These are phyloP conservation scores for Cylindroiulus punctatus DNA, from an alignment of 2,888 invertebrate genomes.

Conservation along the genomic window DNA sequence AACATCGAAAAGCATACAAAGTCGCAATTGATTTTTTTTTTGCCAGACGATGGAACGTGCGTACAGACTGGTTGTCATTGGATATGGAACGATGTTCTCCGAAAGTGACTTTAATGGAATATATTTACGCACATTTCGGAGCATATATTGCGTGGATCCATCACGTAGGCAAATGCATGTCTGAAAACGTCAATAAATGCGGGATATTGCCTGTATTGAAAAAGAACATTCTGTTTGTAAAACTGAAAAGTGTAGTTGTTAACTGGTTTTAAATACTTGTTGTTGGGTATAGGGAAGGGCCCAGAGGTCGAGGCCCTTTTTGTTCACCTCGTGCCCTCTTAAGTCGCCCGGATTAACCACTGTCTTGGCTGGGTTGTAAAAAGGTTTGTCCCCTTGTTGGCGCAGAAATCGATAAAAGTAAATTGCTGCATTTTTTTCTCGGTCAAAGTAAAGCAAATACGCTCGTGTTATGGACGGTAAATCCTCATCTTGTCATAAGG, in stretches of 20 bases:
- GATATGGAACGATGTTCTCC: neutral
- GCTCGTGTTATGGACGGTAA: neutral
- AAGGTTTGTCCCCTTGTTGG: slow-evolving; percentile 1
- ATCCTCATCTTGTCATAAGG: neutral
- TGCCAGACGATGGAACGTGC: neutral
- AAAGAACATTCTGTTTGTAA: neutral
- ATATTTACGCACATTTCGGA: neutral
- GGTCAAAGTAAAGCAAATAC: slow-evolving; percentile 12
- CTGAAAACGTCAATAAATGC: neutral
- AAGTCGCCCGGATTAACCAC: slow-evolving; percentile 20
- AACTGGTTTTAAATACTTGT: neutral
- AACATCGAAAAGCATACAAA: neutral
- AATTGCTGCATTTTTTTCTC: neutral
- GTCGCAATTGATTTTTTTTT: slow-evolving; percentile 24
- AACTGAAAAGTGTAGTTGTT: neutral
- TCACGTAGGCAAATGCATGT: neutral
- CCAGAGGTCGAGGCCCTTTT: slow-evolving; percentile 44
- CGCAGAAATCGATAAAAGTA: slow-evolving; percentile 27
- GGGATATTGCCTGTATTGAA: neutral
- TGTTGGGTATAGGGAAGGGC: neutral
- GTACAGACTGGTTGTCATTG: too few relatives aligned
- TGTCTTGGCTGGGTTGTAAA: neutral
- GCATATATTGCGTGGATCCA: neutral
- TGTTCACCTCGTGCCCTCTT: neutral
- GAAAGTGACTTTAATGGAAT: neutral